phyloP scores from a whole-genome alignment of 2,113 vertebrate genomes.

The Vulpes lagopus region DNA sequence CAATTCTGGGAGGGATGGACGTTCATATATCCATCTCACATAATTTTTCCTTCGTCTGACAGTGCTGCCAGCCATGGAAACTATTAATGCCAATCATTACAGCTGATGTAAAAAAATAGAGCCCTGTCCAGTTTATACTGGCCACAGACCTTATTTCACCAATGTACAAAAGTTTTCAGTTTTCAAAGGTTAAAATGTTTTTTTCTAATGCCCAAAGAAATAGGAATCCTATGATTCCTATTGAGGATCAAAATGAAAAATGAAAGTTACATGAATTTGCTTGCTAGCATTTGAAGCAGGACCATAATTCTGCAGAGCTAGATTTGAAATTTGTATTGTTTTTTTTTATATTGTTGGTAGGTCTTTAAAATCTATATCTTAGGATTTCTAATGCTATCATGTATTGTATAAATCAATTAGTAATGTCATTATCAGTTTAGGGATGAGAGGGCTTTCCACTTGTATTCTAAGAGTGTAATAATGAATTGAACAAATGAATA shows the following conservation, averaged over 20 bases:
- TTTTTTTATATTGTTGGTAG: background rate
- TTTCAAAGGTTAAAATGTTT: background rate
- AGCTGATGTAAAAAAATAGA: conserved; percentile 45
- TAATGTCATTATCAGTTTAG: background rate
- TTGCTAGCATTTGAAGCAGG: background rate
- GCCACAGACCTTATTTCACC: background rate
- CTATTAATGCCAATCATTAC: conserved; percentile 68
- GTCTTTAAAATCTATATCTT: background rate
- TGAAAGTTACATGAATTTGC: background rate
- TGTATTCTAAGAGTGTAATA: background rate
- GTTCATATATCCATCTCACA: background rate
- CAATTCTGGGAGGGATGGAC: background rate
- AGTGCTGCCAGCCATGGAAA: background rate
- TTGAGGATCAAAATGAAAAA: background rate
- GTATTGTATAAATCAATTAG: background rate
- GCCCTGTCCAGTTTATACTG: background rate
- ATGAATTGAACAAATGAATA: background rate
- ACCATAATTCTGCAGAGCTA: background rate
- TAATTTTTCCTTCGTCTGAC: conserved; percentile 58
- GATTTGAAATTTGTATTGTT: background rate
- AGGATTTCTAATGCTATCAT: background rate
- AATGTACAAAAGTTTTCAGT: background rate
- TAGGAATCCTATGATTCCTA: background rate
- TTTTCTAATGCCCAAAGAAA: conserved; percentile 32
- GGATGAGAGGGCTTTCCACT: background rate